These are phyloP conservation scores for Melanostigma gelatinosum DNA, from an alignment of 2,113 vertebrate genomes.

Conservation along the genomic window DNA sequence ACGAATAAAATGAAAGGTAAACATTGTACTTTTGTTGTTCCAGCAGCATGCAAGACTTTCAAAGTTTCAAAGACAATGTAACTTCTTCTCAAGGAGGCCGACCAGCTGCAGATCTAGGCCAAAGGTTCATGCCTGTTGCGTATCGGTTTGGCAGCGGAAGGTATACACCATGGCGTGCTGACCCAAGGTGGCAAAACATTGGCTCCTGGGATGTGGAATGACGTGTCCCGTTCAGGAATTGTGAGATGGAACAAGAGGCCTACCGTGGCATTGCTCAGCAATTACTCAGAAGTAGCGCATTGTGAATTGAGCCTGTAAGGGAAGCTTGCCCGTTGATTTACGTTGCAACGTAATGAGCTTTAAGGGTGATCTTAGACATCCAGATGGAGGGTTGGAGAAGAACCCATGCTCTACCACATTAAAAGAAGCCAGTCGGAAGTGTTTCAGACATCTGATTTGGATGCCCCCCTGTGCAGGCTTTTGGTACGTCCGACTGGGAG, in stretches of 20 bases:
- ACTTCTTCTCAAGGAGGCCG: background rate
- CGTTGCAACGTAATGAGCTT: background rate
- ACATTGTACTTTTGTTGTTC: background rate
- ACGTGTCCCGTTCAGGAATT: background rate
- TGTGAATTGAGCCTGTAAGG: conserved; percentile 1
- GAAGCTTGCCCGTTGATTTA: background rate
- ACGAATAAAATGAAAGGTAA: background rate
- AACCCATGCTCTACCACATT: background rate
- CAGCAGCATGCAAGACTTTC: background rate
- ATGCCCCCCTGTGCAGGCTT: background rate
- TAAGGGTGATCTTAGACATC: background rate
- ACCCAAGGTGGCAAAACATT: background rate
- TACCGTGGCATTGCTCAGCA: background rate
- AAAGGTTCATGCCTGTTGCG: background rate
- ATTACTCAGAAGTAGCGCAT: background rate
- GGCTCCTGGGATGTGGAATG: background rate
- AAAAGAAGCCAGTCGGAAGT: background rate
- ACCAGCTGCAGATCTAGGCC: background rate
- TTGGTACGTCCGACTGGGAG: background rate
- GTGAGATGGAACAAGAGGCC: background rate
- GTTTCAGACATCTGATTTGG: background rate
- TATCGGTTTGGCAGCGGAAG: background rate
- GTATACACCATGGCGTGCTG: background rate
- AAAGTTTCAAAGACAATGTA: background rate
- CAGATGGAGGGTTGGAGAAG: background rate